Evolutionary conservation across 2,888 invertebrate species (phyloP).

Genomic region (Macaria notata): DNA sequence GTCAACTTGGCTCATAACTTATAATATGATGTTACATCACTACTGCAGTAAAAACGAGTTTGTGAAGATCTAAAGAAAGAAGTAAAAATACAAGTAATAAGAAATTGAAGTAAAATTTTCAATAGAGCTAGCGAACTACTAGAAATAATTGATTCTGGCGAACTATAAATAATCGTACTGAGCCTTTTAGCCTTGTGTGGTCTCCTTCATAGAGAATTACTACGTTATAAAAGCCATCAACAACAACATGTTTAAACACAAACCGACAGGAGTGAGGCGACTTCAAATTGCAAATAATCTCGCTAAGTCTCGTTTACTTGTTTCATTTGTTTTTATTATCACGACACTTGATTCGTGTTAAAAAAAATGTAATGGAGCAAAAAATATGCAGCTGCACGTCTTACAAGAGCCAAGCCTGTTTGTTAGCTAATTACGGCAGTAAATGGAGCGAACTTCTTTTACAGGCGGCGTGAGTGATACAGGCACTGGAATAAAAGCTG

Average conservation of each 20-base stretch:
- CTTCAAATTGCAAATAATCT: constrained; percentile 25
- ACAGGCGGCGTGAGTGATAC: constrained; percentile 10
- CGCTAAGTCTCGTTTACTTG: constrained; percentile 22
- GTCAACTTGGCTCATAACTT: too few species aligned
- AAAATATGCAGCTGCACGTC: constrained; percentile 29
- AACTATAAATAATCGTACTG: too few species aligned
- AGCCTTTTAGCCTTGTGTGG: constrained; percentile 1
- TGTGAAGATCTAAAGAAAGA: too few species aligned
- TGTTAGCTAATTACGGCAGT: constrained; percentile 39
- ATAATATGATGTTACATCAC: too few species aligned
- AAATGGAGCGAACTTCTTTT: constrained; percentile 28
- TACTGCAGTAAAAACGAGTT: too few species aligned
- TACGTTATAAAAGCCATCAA: not conserved
- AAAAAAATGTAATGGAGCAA: constrained; percentile 34
- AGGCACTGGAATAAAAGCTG: not conserved
- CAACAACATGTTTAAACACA: constrained; percentile 2
- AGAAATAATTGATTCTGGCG: too few species aligned
- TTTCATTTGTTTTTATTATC: constrained; percentile 25
- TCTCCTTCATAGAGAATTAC: constrained; percentile 4
- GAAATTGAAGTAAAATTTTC: too few species aligned
- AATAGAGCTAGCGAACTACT: too few species aligned
- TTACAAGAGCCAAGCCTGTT: constrained; percentile 30
- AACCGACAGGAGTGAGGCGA: constrained; percentile 9
- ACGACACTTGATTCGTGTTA: constrained; percentile 32
- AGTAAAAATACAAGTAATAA: too few species aligned